A percentile compares a stretch with the other conserved stretches of the same genome.
Evolutionary conservation across 2,888 invertebrate species (phyloP).

Genomic region (Diaphora mendica): DNA sequence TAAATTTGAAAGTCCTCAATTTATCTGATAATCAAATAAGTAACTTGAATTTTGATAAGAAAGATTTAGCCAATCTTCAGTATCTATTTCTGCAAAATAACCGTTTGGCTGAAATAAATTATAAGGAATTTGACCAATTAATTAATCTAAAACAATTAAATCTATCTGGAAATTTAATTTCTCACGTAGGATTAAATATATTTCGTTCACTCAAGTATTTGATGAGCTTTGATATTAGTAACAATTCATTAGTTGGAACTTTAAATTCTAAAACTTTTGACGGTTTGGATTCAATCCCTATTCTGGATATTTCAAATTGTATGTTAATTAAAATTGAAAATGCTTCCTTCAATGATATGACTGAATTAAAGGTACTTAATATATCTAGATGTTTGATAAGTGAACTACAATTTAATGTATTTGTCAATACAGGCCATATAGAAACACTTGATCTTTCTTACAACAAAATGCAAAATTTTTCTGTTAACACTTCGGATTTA

Average conservation of each 20-base stretch:
- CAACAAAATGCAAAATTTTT: slow-evolving; percentile 62
- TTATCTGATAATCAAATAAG: slow-evolving; percentile 67
- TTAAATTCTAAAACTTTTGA: slow-evolving; percentile 64
- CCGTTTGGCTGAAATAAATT: slow-evolving; percentile 55
- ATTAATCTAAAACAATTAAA: slow-evolving; percentile 62
- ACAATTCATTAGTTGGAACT: slow-evolving; percentile 64
- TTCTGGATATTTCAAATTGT: slow-evolving; percentile 68
- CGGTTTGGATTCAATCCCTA: slow-evolving; percentile 65
- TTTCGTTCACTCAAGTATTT: slow-evolving; percentile 61
- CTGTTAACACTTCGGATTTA: slow-evolving; percentile 64
- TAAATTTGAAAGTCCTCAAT: slow-evolving; percentile 59
- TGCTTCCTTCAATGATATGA: slow-evolving; percentile 68
- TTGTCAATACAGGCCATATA: slow-evolving; percentile 61
- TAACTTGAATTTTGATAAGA: slow-evolving; percentile 62
- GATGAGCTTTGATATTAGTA: slow-evolving; percentile 63
- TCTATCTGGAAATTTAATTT: slow-evolving; percentile 69
- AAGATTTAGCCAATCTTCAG: slow-evolving; percentile 59
- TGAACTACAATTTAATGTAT: slow-evolving; percentile 64
- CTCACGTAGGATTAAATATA: slow-evolving; percentile 59
- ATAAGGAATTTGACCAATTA: slow-evolving; percentile 58
- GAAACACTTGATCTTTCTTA: slow-evolving; percentile 67
- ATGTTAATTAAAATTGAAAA: slow-evolving; percentile 61
- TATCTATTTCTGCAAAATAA: slow-evolving; percentile 62
- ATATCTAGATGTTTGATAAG: slow-evolving; percentile 64
- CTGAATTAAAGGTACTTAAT: slow-evolving; percentile 62